A percentile compares a stretch with the other conserved stretches of the same genome.
Conservation (phyloP, 1,140 invertebrate genomes). For the Schlechtendalia chinensis region DNA sequence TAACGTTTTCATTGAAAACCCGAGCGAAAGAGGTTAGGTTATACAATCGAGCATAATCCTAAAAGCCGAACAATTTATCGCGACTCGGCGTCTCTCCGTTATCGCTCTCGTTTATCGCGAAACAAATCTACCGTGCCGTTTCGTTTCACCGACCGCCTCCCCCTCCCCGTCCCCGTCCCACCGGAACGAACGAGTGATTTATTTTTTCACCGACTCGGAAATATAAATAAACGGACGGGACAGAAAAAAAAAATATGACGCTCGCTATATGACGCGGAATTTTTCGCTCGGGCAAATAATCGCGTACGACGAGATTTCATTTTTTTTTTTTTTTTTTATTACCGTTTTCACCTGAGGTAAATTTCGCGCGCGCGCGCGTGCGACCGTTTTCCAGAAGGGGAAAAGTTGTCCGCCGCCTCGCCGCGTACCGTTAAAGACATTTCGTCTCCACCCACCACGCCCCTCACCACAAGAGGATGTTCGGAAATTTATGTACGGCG, state of each 20-base stretch:
- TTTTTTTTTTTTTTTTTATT: too few species aligned
- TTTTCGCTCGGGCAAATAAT: slow-evolving; percentile 19
- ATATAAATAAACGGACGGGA: not conserved
- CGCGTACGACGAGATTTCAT: slow-evolving; percentile 5
- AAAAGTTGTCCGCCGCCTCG: not conserved
- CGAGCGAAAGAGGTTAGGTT: too few species aligned
- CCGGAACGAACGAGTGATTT: too few species aligned
- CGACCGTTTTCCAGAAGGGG: slow-evolving; percentile 2
- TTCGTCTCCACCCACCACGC: not conserved
- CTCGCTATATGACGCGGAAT: not conserved
- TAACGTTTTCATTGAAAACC: too few species aligned
- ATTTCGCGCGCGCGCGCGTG: too few species aligned
- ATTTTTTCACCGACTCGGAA: too few species aligned
- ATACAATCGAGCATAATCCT: too few species aligned
- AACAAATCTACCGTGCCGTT: not conserved
- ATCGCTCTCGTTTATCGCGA: not conserved
- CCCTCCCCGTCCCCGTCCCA: too few species aligned
- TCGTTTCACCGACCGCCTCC: not conserved
- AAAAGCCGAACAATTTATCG: too few species aligned
- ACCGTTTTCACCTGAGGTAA: slow-evolving; percentile 1
- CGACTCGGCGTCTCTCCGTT: not conserved
- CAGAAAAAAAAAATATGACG: not conserved
- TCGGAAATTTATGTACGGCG: slow-evolving; percentile 21
- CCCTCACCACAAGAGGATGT: too few species aligned
- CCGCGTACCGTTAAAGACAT: slow-evolving; percentile 10